Evolutionary conservation across 2,888 invertebrate genomes (phyloP).

Genomic region (Tuberolachnus salignus): DNA sequence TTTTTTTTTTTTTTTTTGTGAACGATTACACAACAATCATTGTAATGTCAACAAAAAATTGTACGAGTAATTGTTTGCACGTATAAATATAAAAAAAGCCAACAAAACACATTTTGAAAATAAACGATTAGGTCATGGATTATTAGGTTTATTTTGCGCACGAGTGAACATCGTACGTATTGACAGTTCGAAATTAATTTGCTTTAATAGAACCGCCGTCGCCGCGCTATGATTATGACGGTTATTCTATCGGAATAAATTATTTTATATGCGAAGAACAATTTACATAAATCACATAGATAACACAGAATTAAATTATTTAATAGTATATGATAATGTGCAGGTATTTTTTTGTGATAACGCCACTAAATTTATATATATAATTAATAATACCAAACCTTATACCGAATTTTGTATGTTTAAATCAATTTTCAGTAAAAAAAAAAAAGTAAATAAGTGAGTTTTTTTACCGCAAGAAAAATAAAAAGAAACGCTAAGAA

Average conservation of each 20-base stretch:
- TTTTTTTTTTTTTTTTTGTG: too few species aligned
- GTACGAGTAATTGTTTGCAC: too few species aligned
- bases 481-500: not conserved
- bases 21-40: too few species aligned
- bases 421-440: not conserved
- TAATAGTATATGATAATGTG: not conserved
- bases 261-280: constrained; percentile 9
- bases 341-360: constrained; percentile 7
- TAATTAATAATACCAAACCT: too few species aligned
- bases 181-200: constrained; percentile 17
- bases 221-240: not conserved
- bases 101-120: constrained; percentile 5
- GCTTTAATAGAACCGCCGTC: not conserved
- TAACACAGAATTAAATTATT: constrained; percentile 18
- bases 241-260: constrained; percentile 6
- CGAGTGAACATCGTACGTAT: not conserved
- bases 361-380: too few species aligned
- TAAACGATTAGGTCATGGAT: constrained; percentile 30
- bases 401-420: not conserved
- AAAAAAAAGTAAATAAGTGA: too few species aligned
- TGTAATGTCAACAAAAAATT: too few species aligned
- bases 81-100: too few species aligned
- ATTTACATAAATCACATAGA: constrained; percentile 36
- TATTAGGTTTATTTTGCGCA: constrained; percentile 8
- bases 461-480: not conserved